These are phyloP conservation scores for Thalassophryne amazonica DNA, from an alignment of 2,797 vertebrate genomes.

Conservation along the genomic window DNA sequence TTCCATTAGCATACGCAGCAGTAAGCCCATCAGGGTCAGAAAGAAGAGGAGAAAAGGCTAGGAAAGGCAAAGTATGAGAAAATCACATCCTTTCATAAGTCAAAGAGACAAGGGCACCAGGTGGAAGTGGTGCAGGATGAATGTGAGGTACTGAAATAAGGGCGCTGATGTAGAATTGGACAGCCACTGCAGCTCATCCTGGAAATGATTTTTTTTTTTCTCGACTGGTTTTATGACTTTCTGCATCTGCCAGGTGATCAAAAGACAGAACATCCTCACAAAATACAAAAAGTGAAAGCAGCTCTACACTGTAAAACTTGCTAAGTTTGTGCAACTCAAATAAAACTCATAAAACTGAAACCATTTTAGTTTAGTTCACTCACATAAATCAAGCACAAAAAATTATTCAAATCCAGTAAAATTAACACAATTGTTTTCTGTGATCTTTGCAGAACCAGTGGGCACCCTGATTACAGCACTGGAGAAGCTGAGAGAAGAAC, in stretches of 20 bases:
- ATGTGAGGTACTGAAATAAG: slow-evolving; percentile 67
- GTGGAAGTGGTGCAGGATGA: slow-evolving; percentile 22
- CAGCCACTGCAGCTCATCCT: slow-evolving; percentile 40
- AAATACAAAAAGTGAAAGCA: too few relatives aligned
- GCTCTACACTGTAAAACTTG: background rate
- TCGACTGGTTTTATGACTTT: slow-evolving; percentile 68
- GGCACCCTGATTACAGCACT: too few relatives aligned
- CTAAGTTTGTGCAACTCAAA: background rate
- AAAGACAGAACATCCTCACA: slow-evolving; percentile 24
- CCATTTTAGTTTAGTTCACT: too few relatives aligned
- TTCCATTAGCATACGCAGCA: slow-evolving; percentile 47
- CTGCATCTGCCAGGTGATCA: slow-evolving; percentile 53
- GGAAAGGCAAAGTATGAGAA: slow-evolving; percentile 23
- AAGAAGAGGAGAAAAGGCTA: slow-evolving; percentile 15
- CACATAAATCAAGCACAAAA: too few relatives aligned
- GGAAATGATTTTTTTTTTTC: slow-evolving; percentile 71
- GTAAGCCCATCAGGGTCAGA: slow-evolving; percentile 37
- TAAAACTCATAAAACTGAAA: background rate
- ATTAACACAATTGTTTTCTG: too few relatives aligned
- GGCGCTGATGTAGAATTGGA: slow-evolving; percentile 55
- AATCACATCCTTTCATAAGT: slow-evolving; percentile 52
- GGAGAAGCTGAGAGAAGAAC: too few relatives aligned
- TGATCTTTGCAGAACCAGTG: too few relatives aligned
- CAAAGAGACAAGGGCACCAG: slow-evolving; percentile 2
- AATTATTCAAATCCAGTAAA: too few relatives aligned